Percentiles rank a stretch among this genome's conserved stretches.
phyloP scores from a whole-genome alignment of 2,797 vertebrate species.

The Periophthalmus magnuspinnatus region DNA sequence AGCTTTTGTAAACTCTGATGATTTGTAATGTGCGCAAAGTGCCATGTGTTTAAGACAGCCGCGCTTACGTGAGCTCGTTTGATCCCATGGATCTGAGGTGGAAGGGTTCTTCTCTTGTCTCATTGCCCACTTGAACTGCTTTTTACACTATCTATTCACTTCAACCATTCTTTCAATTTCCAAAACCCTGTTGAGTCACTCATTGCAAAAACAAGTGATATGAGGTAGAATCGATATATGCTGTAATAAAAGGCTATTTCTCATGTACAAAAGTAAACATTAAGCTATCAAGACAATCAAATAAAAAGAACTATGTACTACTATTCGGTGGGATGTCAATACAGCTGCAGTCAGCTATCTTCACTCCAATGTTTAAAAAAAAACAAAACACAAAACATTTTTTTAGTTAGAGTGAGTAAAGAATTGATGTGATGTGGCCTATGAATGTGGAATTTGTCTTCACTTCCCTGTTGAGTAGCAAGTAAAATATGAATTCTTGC shows the following conservation, averaged over 20 bases:
- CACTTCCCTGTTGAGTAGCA: no score
- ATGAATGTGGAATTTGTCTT: no score
- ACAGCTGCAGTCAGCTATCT: no score
- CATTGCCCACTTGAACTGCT: conserved; percentile 53
- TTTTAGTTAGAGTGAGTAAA: no score
- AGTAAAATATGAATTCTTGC: no score
- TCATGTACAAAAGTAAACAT: neutral
- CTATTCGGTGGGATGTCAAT: no score
- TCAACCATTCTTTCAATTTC: conserved; percentile 2
- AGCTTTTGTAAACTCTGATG: conserved; percentile 57
- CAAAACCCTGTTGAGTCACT: conserved; percentile 21
- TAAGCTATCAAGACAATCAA: neutral
- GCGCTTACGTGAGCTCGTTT: conserved; percentile 34
- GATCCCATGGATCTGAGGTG: conserved; percentile 53
- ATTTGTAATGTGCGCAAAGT: conserved; percentile 62
- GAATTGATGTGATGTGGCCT: no score
- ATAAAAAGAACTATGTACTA: neutral
- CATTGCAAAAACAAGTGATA: conserved; percentile 7
- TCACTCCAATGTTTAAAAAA: no score
- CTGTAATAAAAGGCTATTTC: neutral
- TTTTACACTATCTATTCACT: conserved; percentile 10
- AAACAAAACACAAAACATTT: no score
- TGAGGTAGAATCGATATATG: neutral
- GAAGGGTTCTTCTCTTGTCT: conserved; percentile 51
- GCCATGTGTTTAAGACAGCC: conserved; percentile 52